These are phyloP conservation scores for Girardia tigrina DNA, from an alignment of 2,888 invertebrate species.

Conservation along the genomic window DNA sequence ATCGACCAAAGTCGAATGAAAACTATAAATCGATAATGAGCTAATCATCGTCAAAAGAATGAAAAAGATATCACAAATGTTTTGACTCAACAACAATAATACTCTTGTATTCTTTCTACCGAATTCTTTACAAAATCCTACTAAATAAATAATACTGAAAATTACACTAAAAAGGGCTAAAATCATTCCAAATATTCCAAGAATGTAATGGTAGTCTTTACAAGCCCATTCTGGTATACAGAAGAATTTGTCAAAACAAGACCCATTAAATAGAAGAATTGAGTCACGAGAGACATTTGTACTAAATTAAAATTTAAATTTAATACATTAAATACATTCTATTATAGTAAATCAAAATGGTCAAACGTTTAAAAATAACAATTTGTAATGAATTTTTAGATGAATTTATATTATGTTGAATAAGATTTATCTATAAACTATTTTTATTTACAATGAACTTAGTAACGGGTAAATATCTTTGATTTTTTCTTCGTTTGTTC, in stretches of 20 bases:
- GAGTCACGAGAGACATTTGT: background rate
- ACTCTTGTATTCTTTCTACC: background rate
- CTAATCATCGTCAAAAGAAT: background rate
- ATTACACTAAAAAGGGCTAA: background rate
- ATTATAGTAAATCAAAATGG: too few species aligned
- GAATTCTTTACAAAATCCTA: background rate
- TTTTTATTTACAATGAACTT: too few species aligned
- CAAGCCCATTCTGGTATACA: background rate
- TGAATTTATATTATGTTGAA: too few species aligned
- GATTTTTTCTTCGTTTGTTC: too few species aligned
- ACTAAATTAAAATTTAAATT: background rate
- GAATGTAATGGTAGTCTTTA: constrained; percentile 8
- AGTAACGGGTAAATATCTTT: too few species aligned
- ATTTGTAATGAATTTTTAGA: too few species aligned
- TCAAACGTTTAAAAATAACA: too few species aligned
- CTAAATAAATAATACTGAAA: background rate
- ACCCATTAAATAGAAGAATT: background rate
- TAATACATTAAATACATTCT: too few species aligned
- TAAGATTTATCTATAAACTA: too few species aligned
- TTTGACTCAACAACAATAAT: background rate
- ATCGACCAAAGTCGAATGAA: background rate
- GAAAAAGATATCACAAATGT: background rate
- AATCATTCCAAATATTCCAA: background rate
- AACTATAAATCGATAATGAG: background rate
- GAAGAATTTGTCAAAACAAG: background rate